Evolutionary conservation across 2,113 vertebrate species (phyloP).

Genomic region (Chroicocephalus ridibundus): DNA sequence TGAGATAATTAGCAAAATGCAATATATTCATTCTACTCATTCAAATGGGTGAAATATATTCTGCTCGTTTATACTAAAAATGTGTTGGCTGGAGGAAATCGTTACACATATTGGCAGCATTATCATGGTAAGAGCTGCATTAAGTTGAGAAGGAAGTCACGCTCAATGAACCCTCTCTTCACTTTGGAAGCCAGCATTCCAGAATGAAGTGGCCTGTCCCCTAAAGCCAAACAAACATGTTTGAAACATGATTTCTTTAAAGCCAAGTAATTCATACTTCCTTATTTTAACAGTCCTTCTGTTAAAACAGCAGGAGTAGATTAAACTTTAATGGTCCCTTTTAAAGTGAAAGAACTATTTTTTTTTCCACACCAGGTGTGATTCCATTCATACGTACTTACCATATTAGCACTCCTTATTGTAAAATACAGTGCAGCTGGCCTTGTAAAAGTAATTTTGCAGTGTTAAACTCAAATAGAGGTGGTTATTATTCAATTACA

Average conservation of each 20-base stretch:
- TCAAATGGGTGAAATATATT: background rate
- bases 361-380: background rate
- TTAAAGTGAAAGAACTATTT: conserved; percentile 35
- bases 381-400: conserved; percentile 33
- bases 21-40: background rate
- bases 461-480: background rate
- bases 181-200: background rate
- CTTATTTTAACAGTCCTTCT: background rate
- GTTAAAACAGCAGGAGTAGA: conserved; percentile 3
- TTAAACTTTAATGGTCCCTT: conserved; percentile 25
- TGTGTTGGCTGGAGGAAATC: background rate
- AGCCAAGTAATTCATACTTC: background rate
- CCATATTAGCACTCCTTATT: background rate
- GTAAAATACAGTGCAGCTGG: background rate
- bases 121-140: background rate
- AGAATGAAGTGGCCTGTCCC: background rate
- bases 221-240: background rate
- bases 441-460: background rate
- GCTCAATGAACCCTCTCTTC: background rate
- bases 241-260: background rate
- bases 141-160: background rate
- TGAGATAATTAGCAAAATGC: background rate
- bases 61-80: background rate
- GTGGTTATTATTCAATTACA: background rate
- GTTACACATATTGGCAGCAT: background rate